Evolutionary conservation across 1,140 invertebrate species (phyloP), one percentile per base, ranked within the genome.

Genomic region (Carcinoscorpius rotundicauda): DNA sequence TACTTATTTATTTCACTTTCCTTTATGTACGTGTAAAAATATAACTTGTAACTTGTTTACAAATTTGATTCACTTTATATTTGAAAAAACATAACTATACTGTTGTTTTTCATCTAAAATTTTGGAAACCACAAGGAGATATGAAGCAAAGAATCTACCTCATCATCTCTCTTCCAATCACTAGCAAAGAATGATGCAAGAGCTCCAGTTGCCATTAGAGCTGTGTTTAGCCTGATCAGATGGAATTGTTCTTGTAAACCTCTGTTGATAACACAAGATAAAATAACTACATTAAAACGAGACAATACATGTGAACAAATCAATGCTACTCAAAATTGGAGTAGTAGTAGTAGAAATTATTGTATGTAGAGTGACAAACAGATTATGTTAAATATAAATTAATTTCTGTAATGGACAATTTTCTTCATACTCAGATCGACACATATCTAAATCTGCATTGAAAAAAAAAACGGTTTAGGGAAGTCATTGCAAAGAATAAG

Each of bases 231-330:
- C 4, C 74, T 70, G 56, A 75, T 75, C 49, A 74, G 63, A 55
- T 75, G 73, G 60, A 75, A 75, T 61, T 72, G 72, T 62, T 74
- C 74, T 52, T 73, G 71, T 8, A 75, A 62, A 53, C 69, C 64
- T 49, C 72, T 73, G 67, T 3, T 61, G 63, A 51, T 49, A 11
- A 61, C 1, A 52, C 29, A 65, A 5, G 48, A 29, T 62, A 9
- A 48, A 4, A 51, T 5, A 56, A 51, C 29, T 29, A 29, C 29
- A 29, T 29, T 29, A 29, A 29, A 29, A 29, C 29, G 29, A 29
- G 29, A 29, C 29, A 29, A 29, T 29, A 29, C 29, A 2, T 29
- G 29, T 29, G 29, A 29, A 29, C 29, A 29, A 29, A 29, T 29
- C 29, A 29, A 29, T 29, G 29, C 29, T 29, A 29, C 29, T 29